A percentile compares a stretch with the other conserved stretches of the same genome.
These are phyloP conservation scores for Acromyrmex charruanus DNA, from an alignment of 1,140 invertebrate species.

Conservation along the genomic window DNA sequence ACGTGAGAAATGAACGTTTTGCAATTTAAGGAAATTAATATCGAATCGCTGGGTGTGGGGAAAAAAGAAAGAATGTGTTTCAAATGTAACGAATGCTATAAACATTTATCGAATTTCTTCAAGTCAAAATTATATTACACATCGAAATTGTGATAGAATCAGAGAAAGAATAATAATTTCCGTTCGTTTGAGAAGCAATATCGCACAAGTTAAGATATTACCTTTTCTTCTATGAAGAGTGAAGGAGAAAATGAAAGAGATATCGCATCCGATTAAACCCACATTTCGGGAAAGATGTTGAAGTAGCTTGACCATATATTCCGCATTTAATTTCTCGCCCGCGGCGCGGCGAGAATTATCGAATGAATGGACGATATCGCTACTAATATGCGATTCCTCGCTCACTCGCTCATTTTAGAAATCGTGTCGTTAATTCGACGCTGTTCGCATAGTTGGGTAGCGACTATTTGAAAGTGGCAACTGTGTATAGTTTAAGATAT, in stretches of 20 bases:
- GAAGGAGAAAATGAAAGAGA: neutral
- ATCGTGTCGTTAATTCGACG: constrained; percentile 69
- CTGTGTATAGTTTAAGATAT: constrained; percentile 45
- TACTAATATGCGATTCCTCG: constrained; percentile 19
- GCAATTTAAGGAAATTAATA: constrained; percentile 5
- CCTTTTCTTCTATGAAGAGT: neutral
- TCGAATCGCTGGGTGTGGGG: neutral
- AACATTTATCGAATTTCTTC: neutral
- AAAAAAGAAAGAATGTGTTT: neutral
- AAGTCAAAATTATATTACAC: too few species aligned
- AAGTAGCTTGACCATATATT: constrained; percentile 47
- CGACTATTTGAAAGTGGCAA: constrained; percentile 66
- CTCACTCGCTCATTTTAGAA: constrained; percentile 54
- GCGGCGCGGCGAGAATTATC: constrained; percentile 26
- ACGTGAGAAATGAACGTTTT: constrained; percentile 8
- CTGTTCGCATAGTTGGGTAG: constrained; percentile 62
- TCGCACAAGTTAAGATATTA: neutral
- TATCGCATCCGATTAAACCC: constrained; percentile 17
- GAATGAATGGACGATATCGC: constrained; percentile 19
- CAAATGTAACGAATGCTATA: neutral
- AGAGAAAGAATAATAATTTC: neutral
- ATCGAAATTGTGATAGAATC: neutral
- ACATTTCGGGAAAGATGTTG: constrained; percentile 29
- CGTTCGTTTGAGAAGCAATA: neutral
- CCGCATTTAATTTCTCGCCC: constrained; percentile 54